Conservation (phyloP, 1,140 invertebrate genomes). For the Eriocheir sinensis region DNA sequence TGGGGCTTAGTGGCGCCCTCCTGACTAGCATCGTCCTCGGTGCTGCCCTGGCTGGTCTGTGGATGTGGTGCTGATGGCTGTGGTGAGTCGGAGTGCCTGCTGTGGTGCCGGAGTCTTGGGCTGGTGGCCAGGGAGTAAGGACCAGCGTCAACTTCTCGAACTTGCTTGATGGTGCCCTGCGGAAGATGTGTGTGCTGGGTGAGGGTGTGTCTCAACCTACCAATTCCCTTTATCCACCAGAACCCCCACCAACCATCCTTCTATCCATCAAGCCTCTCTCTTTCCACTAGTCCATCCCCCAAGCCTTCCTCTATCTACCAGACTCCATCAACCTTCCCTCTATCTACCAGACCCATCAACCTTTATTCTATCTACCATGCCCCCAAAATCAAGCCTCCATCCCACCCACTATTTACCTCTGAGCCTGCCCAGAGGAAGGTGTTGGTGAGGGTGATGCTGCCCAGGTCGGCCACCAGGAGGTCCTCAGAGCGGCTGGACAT, state of each 20-base stretch:
- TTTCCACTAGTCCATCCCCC: not conserved
- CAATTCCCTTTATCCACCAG: not conserved
- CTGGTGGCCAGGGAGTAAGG: not conserved
- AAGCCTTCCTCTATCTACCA: not conserved
- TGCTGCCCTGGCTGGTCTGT: no score
- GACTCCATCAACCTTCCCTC: not conserved
- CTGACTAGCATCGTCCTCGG: not conserved
- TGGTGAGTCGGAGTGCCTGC: constrained; percentile 51
- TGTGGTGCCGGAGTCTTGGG: constrained; percentile 23
- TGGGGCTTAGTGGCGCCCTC: not conserved
- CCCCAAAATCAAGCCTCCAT: constrained; percentile 31
- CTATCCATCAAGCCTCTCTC: not conserved
- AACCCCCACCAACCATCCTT: not conserved
- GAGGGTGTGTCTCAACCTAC: no score
- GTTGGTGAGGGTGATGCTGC: constrained; percentile 91
- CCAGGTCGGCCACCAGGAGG: constrained; percentile 91
- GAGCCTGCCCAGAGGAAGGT: constrained; percentile 84
- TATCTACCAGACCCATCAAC: no score
- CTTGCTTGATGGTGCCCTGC: not conserved
- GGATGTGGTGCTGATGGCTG: not conserved
- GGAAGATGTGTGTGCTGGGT: no score
- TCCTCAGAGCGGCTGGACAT: constrained; percentile 90
- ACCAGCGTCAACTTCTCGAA: not conserved
- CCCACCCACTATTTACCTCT: constrained; percentile 84
- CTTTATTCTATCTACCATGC: not conserved